Evolutionary conservation across 2,113 vertebrate species (phyloP), one percentile per base, ranked within the genome.

Genomic region (Psettodes erumei): DNA sequence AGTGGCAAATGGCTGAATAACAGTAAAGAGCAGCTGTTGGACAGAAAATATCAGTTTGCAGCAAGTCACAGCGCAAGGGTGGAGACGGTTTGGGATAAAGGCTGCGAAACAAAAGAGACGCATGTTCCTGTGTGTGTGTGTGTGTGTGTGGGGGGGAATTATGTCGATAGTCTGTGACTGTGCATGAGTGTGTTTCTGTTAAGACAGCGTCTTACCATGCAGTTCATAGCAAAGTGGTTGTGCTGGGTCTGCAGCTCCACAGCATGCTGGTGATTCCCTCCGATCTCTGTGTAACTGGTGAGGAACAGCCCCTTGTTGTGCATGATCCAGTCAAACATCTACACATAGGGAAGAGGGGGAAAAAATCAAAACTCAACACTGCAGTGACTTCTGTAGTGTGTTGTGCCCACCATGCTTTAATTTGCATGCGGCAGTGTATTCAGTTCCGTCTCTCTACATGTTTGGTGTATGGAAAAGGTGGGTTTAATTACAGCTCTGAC

Each of bases 271-370:
- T 99, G 96, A 90, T 96, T 97, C 84, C 95, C 95, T 66, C 98
- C 98, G 0, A 99, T 99, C 92, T 99, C 98, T 0, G 98, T 98
- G 91, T 99, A 99, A 84, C 95, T 98, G 85, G 96, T 98, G 88
- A 99, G 93, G 90, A 99, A 99, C 75, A 99, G 96, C 61, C 97
- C 96, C 92, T 99, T 99, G 93, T 99, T 99, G 94, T 99, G 97
- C 92, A 98, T 96, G 92, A 99, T 99, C 98, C 98, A 99, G 93
- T 99, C 98, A 84, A 99, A 99, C 97, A 99, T 99, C 98, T 99
- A 81, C 35, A 65, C 8, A 56, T 2, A 5, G 0, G 71, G 75
- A 83, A 35, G 37, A 5, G 55, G 23, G 19, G 21, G 73, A 16
- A 63, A 70, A 42, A 75, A n/a, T 82, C 19, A 79, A 63, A 38